Evolutionary conservation across 1,140 invertebrate species (phyloP).

Genomic region (Medauroidea extradentata): DNA sequence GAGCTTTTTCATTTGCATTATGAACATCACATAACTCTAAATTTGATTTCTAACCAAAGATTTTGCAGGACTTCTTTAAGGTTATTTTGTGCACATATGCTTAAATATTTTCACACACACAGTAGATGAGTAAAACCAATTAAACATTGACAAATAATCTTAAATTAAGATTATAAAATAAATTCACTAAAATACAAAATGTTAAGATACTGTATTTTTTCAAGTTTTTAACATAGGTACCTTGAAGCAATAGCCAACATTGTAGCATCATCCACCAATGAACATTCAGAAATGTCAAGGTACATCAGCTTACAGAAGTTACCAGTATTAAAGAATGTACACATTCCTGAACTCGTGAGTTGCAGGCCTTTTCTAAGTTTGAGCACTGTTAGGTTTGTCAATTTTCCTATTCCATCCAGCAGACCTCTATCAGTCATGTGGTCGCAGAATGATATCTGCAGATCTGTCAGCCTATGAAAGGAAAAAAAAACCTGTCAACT

Average conservation of each 20-base stretch:
- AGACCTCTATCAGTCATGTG: conserved; percentile 25
- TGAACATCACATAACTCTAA: too few species aligned
- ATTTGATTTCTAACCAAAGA: too few species aligned
- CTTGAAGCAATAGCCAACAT: conserved; percentile 12
- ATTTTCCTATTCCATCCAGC: conserved; percentile 9
- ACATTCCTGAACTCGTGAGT: conserved; percentile 15
- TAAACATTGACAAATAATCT: too few species aligned
- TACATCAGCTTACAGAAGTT: conserved; percentile 13
- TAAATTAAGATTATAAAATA: too few species aligned
- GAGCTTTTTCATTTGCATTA: too few species aligned
- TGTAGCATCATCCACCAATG: conserved; percentile 19
- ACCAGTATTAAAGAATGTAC: conserved; percentile 8
- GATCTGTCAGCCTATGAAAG: conserved; percentile 8
- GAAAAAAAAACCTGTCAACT: not conserved
- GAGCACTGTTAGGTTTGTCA: conserved; percentile 16
- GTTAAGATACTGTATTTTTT: not conserved
- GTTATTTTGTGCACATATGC: too few species aligned
- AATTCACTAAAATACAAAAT: too few species aligned
- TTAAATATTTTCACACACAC: too few species aligned
- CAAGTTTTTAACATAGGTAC: not conserved
- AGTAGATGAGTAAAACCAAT: too few species aligned
- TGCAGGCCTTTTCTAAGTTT: conserved; percentile 20
- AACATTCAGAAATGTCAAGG: conserved; percentile 23
- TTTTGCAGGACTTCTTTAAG: too few species aligned
- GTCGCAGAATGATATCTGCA: conserved; percentile 25